These are phyloP conservation scores for Dipodomys stephensi DNA, from an alignment of 2,113 vertebrate species.

Conservation along the genomic window DNA sequence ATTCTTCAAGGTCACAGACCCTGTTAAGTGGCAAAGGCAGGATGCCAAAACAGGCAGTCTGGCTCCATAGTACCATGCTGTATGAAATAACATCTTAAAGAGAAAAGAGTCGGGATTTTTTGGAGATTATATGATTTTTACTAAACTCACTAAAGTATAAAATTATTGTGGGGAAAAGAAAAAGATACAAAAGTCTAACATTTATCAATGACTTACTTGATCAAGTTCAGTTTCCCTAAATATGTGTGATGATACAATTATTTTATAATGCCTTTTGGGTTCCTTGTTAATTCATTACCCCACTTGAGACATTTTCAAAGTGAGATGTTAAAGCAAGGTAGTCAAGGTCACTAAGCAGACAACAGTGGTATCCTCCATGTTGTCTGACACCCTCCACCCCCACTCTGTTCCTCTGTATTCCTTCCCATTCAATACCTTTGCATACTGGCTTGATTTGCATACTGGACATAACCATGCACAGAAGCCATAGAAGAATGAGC, in stretches of 20 bases:
- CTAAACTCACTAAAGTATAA: not conserved
- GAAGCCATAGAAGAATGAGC: not conserved
- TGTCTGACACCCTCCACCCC: not conserved
- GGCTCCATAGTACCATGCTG: slow-evolving; percentile 20
- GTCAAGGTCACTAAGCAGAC: not conserved
- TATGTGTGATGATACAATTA: not conserved
- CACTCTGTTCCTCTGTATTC: not conserved
- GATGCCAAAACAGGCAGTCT: not conserved
- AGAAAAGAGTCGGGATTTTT: not conserved
- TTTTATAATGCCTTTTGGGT: not conserved
- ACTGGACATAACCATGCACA: not conserved
- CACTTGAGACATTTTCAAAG: slow-evolving; percentile 34
- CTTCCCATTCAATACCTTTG: not conserved
- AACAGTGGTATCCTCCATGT: not conserved
- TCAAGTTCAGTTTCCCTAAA: slow-evolving; percentile 38
- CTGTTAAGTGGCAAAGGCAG: not conserved
- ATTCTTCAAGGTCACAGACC: not conserved
- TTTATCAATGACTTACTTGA: slow-evolving; percentile 29
- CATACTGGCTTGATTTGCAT: not conserved
- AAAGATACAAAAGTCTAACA: not conserved
- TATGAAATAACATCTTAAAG: slow-evolving; percentile 14
- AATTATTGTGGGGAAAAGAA: slow-evolving; percentile 15
- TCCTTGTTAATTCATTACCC: slow-evolving; percentile 7
- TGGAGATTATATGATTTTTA: slow-evolving; percentile 34
- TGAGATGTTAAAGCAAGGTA: slow-evolving; percentile 37